Conservation (phyloP, 2,797 vertebrate genomes). For the Artibeus lituratus region DNA sequence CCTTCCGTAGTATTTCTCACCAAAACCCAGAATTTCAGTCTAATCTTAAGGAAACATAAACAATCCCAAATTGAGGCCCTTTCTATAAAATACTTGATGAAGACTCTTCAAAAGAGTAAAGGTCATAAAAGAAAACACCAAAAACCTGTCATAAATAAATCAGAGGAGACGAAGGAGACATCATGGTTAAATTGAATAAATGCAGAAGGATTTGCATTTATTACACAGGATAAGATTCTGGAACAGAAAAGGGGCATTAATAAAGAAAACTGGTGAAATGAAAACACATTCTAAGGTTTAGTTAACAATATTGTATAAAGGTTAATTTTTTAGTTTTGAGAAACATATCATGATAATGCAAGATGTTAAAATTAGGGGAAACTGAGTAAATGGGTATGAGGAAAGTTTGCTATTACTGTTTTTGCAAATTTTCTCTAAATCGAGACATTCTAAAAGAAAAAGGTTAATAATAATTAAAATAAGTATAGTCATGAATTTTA, state of each 20-base stretch:
- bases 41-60: background rate
- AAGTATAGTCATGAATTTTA: background rate
- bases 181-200: background rate
- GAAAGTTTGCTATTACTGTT: background rate
- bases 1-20: background rate
- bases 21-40: background rate
- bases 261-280: background rate
- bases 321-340: background rate
- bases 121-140: background rate
- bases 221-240: background rate
- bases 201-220: no score
- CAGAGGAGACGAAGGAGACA: background rate
- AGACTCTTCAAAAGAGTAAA: background rate
- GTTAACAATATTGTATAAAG: background rate
- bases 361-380: background rate
- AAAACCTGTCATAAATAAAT: background rate
- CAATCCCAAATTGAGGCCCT: background rate
- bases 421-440: background rate
- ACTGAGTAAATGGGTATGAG: rapidly evolving
- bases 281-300: background rate
- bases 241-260: background rate
- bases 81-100: background rate
- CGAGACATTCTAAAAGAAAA: background rate
- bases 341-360: background rate
- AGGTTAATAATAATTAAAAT: background rate